Percentiles rank a stretch among this genome's conserved stretches.
These are phyloP conservation scores for Parascotia fuliginaria DNA, from an alignment of 2,888 invertebrate species.

Conservation along the genomic window DNA sequence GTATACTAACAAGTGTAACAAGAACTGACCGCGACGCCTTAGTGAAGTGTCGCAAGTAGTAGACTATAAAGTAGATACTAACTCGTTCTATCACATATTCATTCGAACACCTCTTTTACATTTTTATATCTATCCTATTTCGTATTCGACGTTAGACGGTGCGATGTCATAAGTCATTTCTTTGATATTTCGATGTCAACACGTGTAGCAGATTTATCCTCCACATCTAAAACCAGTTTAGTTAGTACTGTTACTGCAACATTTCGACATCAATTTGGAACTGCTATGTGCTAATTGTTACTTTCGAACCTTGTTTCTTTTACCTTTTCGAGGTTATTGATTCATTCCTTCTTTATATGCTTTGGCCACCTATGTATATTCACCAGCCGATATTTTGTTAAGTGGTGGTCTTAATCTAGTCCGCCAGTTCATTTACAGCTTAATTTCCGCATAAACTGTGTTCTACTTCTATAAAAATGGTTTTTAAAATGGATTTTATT, in stretches of 20 bases:
- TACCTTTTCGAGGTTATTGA: no score
- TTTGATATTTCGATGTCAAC: constrained; percentile 40
- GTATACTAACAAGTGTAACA: constrained; percentile 30
- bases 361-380: no score
- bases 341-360: no score
- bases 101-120: constrained; percentile 54
- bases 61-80: constrained; percentile 31
- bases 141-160: constrained; percentile 21
- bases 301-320: constrained; percentile 34
- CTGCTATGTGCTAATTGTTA: neutral
- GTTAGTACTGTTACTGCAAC: neutral
- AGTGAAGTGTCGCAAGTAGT: constrained; percentile 29
- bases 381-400: no score
- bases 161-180: constrained; percentile 23
- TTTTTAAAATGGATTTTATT: no score
- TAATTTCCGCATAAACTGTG: no score
- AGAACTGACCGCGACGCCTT: constrained; percentile 11
- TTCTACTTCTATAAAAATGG: no score
- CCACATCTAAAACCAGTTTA: constrained; percentile 1
- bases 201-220: constrained; percentile 5
- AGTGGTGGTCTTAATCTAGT: no score
- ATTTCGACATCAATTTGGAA: neutral
- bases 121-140: constrained; percentile 54
- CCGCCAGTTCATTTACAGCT: no score
- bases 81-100: constrained; percentile 59